Evolutionary conservation across 2,797 vertebrate genomes (phyloP), one percentile per base, ranked within the genome.

Genomic region (Sphenopsis melanotis): DNA sequence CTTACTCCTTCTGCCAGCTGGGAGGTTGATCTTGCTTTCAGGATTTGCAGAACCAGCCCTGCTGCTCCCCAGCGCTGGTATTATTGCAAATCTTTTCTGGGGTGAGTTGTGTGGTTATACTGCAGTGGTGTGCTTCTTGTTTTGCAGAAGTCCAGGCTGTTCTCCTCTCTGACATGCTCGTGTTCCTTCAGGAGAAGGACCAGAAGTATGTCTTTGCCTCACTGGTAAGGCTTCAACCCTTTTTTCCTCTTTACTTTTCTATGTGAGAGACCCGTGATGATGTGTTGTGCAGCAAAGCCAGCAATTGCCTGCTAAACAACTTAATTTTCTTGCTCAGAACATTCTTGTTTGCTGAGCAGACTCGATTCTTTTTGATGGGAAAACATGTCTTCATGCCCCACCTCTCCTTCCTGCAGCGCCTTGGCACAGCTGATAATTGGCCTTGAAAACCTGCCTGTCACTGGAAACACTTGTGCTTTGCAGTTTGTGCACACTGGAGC

Each of bases 161-260:
- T 81, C 98, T 99, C 12, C 98, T 99, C 42, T 99, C 99, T 24
- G 99, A 99, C 27, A 96, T 99, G 83, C 97, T 99, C 4, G 95
- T 99, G 83, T 99, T 99, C 97, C 98, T 99, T 72, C 99, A 99
- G 96, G 99, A 99, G 96, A 99, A 99, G 96, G 99, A 99, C 96
- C 99, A 99, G 98, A 99, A 99, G 95, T 99, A 99, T 14, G 92
- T 98, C 88, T 99, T 99, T 83, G 99, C 99, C 29, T 98, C 99
- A 90, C 96, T 99, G 99, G 99, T 99, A 98, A 96, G 99, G 30
- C 60, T 75, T 66, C 59, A 36, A 15, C 42, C 47, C 11, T 14
- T 93, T 80, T 82, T 22, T 81, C 12, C 39, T 61, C 39, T 55
- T 85, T 34, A 15, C 20, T 89, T 71, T 79, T 53, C 34, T 30